phyloP scores from a whole-genome alignment of 2,797 vertebrate species.

The Tamandua tetradactyla region DNA sequence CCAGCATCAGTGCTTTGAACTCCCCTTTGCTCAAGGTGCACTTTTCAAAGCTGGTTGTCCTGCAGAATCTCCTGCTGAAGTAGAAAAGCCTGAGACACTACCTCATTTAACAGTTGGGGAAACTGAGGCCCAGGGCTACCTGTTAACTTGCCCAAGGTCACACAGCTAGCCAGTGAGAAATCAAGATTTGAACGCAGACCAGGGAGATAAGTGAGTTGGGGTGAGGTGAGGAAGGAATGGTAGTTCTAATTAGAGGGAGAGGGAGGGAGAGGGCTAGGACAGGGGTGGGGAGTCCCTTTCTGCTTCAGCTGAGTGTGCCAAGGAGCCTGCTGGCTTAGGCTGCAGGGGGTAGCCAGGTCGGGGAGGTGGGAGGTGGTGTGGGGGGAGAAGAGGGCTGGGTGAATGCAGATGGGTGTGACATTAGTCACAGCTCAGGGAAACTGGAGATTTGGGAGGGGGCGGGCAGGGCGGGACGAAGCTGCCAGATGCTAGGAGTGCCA shows the following conservation, averaged over 20 bases:
- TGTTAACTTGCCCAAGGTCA: constrained; percentile 35
- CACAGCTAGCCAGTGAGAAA: neutral
- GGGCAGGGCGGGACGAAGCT: neutral
- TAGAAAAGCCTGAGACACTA: neutral
- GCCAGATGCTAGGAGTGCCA: neutral
- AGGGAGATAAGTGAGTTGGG: neutral
- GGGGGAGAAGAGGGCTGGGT: neutral
- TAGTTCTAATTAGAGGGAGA: neutral
- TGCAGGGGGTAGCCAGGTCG: neutral
- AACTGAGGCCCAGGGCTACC: neutral
- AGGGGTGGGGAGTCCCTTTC: neutral
- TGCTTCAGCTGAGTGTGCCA: neutral
- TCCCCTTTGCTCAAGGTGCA: neutral
- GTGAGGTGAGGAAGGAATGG: neutral
- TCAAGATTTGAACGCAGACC: neutral
- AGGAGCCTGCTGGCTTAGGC: neutral
- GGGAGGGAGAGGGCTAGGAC: neutral
- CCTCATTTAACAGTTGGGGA: neutral
- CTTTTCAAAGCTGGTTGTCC: neutral
- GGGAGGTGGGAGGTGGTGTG: neutral
- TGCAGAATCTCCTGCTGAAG: neutral
- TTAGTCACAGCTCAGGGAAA: constrained; percentile 60
- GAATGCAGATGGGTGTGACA: neutral
- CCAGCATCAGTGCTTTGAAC: neutral
- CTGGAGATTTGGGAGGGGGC: constrained; percentile 10